These are phyloP conservation scores for Siniperca undulata DNA, from an alignment of 2,797 vertebrate species.

Conservation along the genomic window DNA sequence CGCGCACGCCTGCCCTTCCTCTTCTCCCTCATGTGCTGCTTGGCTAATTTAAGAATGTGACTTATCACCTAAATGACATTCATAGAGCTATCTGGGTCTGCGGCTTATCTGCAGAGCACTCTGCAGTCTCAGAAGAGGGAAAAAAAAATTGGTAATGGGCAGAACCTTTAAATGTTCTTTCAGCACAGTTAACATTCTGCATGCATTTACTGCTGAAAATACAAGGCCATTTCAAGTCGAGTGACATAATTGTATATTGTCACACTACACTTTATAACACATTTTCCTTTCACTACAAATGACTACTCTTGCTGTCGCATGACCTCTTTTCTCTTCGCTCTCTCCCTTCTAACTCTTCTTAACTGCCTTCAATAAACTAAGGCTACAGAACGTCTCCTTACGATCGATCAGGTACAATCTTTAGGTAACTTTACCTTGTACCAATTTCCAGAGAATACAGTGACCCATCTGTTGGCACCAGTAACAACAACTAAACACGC, in stretches of 20 bases:
- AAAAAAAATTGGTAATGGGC: slow-evolving; percentile 22
- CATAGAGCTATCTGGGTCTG: slow-evolving; percentile 57
- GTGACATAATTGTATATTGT: slow-evolving; percentile 57
- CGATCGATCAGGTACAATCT: slow-evolving; percentile 92
- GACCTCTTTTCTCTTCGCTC: slow-evolving; percentile 73
- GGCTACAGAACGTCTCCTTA: slow-evolving; percentile 91
- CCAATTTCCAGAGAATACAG: slow-evolving; percentile 76
- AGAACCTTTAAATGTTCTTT: slow-evolving; percentile 46
- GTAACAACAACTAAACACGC: slow-evolving; percentile 31
- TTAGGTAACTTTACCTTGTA: slow-evolving; percentile 89
- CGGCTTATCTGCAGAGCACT: slow-evolving; percentile 64
- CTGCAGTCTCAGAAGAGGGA: slow-evolving; percentile 36
- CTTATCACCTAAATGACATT: slow-evolving; percentile 76
- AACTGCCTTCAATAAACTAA: slow-evolving; percentile 87
- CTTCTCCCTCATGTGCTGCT: slow-evolving; percentile 64
- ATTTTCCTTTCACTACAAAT: slow-evolving; percentile 56
- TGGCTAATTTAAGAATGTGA: slow-evolving; percentile 77
- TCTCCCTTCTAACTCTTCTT: slow-evolving; percentile 77
- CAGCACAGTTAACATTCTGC: slow-evolving; percentile 37
- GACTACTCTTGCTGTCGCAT: slow-evolving; percentile 63
- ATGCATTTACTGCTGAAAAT: slow-evolving; percentile 43
- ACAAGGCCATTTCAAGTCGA: slow-evolving; percentile 37
- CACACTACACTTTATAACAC: slow-evolving; percentile 38
- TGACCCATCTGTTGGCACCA: slow-evolving; percentile 27
- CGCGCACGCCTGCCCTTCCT: slow-evolving; percentile 34